Evolutionary conservation across 2,113 vertebrate species (phyloP).

Genomic region (Heteronetta atricapilla): DNA sequence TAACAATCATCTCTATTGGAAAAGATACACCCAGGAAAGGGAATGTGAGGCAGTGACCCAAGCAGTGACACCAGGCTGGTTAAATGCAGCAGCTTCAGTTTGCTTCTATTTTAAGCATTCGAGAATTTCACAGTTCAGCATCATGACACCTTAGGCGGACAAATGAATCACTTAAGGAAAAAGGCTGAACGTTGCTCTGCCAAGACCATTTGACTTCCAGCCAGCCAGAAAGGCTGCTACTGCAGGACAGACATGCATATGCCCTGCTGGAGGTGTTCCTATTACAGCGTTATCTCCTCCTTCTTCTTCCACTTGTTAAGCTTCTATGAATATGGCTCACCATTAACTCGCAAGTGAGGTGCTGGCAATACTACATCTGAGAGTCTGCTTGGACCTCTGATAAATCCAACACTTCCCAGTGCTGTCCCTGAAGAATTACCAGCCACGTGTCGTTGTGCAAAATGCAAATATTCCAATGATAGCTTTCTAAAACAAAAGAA

Average conservation of each 20-base stretch:
- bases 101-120: not conserved
- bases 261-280: not conserved
- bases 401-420: conserved; percentile 55
- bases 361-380: conserved; percentile 46
- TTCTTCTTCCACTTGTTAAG: conserved; percentile 42
- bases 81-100: conserved; percentile 47
- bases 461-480: conserved; percentile 75
- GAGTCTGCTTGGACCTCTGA: conserved; percentile 41
- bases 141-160: not conserved
- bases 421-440: conserved; percentile 71
- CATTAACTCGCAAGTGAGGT: conserved; percentile 46
- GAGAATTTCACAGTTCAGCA: conserved; percentile 29
- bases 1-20: not conserved
- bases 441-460: conserved; percentile 75
- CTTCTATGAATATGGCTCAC: conserved; percentile 49
- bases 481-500: conserved; percentile 17
- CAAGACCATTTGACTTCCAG: not conserved
- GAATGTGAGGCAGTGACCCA: conserved; percentile 27
- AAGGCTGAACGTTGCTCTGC: not conserved
- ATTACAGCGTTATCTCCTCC: not conserved
- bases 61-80: not conserved
- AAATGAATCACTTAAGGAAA: not conserved
- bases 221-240: not conserved
- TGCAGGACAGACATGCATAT: not conserved
- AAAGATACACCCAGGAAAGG: conserved; percentile 22